Conservation (phyloP, 2,113 vertebrate genomes). For the Corythornis vintsioides region DNA sequence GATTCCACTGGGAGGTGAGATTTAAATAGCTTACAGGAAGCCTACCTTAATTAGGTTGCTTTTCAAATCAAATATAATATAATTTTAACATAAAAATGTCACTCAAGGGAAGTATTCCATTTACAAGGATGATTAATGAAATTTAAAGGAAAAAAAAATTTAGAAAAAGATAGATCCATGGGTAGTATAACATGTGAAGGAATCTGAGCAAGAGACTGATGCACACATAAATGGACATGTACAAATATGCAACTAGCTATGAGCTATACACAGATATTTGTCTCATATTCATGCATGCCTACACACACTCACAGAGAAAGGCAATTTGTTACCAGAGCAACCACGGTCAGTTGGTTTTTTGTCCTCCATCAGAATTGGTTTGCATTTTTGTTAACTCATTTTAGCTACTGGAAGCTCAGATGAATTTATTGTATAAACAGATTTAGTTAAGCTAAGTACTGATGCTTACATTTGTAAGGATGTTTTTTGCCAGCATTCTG, state of each 20-base stretch:
- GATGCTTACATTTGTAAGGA: not conserved
- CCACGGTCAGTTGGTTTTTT: constrained; percentile 46
- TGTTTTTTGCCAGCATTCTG: not conserved
- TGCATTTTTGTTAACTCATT: constrained; percentile 34
- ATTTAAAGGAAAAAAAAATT: constrained; percentile 7
- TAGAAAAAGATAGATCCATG: not conserved
- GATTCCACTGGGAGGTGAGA: constrained; percentile 60
- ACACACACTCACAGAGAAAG: constrained; percentile 2
- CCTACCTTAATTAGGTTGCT: constrained; percentile 74
- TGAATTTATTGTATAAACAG: not conserved
- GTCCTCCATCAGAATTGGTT: constrained; percentile 5
- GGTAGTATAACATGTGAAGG: not conserved
- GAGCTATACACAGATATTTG: not conserved
- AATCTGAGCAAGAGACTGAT: not conserved
- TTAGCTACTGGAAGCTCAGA: not conserved
- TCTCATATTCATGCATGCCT: constrained; percentile 36
- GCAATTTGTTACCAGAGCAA: constrained; percentile 69
- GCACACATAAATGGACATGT: rapidly evolving
- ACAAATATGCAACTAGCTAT: not conserved
- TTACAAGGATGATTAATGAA: constrained; percentile 65
- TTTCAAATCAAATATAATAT: constrained; percentile 74
- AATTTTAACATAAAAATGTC: constrained; percentile 71
- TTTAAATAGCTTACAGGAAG: constrained; percentile 71
- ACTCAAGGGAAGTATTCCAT: constrained; percentile 70
- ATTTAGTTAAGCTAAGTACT: not conserved